Conservation (phyloP, 2,113 vertebrate species). For the Myotis yumanensis region DNA sequence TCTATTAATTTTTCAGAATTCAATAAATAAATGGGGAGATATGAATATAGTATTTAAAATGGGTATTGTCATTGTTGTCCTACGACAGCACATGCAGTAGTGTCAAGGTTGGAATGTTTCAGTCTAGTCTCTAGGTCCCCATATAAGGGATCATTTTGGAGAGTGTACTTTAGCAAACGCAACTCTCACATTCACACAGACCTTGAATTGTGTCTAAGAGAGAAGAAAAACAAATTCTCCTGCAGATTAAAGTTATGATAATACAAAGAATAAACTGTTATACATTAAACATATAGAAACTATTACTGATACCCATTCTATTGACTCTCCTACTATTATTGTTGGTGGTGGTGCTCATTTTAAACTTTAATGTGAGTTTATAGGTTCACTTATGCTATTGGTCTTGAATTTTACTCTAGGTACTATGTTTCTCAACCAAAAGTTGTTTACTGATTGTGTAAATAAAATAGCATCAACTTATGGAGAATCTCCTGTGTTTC, state of each 20-base stretch:
- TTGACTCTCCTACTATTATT: not conserved
- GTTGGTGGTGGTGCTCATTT: not conserved
- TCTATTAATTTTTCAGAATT: not conserved
- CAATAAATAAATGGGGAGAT: not conserved
- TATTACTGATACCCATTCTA: not conserved
- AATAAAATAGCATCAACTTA: not conserved
- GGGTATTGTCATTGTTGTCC: not conserved
- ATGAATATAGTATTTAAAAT: not conserved
- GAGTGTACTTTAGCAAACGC: not conserved
- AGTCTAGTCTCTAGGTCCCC: not conserved
- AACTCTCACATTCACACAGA: not conserved
- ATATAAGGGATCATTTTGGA: not conserved
- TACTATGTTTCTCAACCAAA: not conserved
- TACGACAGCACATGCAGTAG: not conserved
- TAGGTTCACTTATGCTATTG: not conserved
- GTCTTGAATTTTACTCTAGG: not conserved
- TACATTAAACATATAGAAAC: not conserved
- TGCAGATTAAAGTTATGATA: not conserved
- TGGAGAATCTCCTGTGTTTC: not conserved
- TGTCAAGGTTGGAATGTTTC: not conserved
- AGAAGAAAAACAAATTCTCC: not conserved
- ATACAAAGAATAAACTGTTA: not conserved
- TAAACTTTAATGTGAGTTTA: not conserved
- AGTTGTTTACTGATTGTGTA: not conserved
- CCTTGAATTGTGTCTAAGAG: not conserved